Evolutionary conservation across 1,140 invertebrate genomes (phyloP).

Genomic region (Megalonaias nervosa): DNA sequence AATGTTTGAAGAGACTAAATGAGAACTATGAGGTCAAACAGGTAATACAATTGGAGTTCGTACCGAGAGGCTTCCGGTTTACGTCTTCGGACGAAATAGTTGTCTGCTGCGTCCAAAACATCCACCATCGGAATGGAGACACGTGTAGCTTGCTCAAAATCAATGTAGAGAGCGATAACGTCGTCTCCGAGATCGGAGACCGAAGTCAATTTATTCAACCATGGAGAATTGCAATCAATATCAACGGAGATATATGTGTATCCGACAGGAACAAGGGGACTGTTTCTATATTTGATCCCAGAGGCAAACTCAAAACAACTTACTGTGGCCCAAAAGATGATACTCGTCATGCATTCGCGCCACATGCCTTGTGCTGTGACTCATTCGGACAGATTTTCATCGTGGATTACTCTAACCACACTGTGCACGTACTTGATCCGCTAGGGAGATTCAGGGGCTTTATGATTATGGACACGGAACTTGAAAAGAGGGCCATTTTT

Average conservation of each 20-base stretch:
- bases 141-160: slow-evolving; percentile 8
- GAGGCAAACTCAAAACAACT: slow-evolving; percentile 20
- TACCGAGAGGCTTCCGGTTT: slow-evolving; percentile 26
- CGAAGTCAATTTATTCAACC: slow-evolving; percentile 22
- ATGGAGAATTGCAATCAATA: slow-evolving; percentile 31
- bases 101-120: slow-evolving; percentile 25
- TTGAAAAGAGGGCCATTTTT: slow-evolving; percentile 30
- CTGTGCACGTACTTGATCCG: slow-evolving; percentile 31
- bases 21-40: background rate
- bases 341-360: slow-evolving; percentile 25
- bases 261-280: slow-evolving; percentile 34
- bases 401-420: slow-evolving; percentile 34
- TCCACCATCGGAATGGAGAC: slow-evolving; percentile 28
- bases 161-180: background rate
- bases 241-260: slow-evolving; percentile 34
- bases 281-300: slow-evolving; percentile 23
- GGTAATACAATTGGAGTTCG: slow-evolving; percentile 7
- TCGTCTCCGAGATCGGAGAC: slow-evolving; percentile 2
- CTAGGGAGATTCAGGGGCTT: slow-evolving; percentile 32
- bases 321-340: slow-evolving; percentile 15
- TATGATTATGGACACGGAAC: slow-evolving; percentile 35
- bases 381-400: slow-evolving; percentile 26
- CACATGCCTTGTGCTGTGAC: slow-evolving; percentile 31
- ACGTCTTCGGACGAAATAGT: slow-evolving; percentile 9
- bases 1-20: background rate